Conservation (phyloP, 35 echinoderm and acorn worm genomes). For the Hemicentrotus pulcherrimus region DNA sequence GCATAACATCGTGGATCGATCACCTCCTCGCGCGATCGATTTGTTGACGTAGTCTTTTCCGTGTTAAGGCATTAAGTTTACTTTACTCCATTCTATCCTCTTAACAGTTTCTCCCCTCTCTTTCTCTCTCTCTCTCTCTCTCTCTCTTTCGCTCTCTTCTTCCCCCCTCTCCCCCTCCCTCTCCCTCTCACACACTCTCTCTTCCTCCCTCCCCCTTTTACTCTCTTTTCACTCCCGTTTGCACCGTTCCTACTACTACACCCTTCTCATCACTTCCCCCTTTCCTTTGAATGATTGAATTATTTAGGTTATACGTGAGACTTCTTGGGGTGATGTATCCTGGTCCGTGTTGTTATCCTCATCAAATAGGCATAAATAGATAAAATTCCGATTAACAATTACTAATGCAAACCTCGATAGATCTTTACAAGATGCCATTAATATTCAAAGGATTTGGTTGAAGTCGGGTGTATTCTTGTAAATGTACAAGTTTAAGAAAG, state of each 20-base stretch:
- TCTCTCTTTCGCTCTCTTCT: background rate
- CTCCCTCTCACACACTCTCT: background rate
- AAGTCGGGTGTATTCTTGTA: no score
- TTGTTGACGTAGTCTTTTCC: conserved; percentile 22
- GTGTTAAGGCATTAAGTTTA: conserved; percentile 38
- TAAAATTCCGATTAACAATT: background rate
- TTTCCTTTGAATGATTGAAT: background rate
- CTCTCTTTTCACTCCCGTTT: background rate
- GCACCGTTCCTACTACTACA: background rate
- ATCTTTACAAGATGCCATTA: no score
- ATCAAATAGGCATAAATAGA: background rate
- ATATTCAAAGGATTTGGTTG: no score
- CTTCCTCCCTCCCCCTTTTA: background rate
- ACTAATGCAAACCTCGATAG: no score
- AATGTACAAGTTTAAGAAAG: no score
- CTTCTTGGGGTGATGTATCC: background rate
- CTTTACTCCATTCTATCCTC: background rate
- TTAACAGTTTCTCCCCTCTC: background rate
- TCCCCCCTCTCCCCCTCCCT: background rate
- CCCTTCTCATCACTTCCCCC: no score
- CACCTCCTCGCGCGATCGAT: conserved; percentile 30
- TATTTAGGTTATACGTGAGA: background rate
- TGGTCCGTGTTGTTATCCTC: background rate
- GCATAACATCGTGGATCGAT: conserved; percentile 17
- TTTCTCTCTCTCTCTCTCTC: background rate